Evolutionary conservation across 2,797 vertebrate genomes (phyloP), one percentile per base, ranked within the genome.

Genomic region (Microcaecilia unicolor): DNA sequence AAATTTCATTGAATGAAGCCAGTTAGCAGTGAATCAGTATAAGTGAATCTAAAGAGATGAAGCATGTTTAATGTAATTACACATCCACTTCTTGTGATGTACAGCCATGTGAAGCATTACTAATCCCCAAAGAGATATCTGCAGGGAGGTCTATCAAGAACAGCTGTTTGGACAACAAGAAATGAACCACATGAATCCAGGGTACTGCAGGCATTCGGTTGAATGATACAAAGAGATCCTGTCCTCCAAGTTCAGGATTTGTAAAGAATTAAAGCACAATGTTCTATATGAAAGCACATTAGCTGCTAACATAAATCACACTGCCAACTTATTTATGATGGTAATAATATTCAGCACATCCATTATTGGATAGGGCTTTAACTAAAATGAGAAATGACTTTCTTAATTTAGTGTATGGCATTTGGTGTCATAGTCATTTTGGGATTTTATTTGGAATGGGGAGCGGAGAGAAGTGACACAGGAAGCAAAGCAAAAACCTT

Each of bases 61-160:
- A 71, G 72, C 80, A 54, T 70, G 67, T 62, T 65, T 83, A 76
- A 86, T 80, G 72, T 69, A 87, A 88, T 85, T 85, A 78, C 82
- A 82, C 82, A 81, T 64, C 53, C 62, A 34, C 64, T 79, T 48
- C 80, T 72, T 58, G 61, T 67, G 77, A 72, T 64, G 75, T 58
- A 58, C 17, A 38, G 55, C 67, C 72, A 66, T 15, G 28, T 62
- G 64, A 73, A 76, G 80, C 83, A 67, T 76, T 53, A 72, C 79
- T 86, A 83, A 87, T 81, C 63, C 72, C 74, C 61, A 53, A 58
- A 65, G 65, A 74, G 66, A 75, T 80, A 87, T 78, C 82, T 85
- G 80, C 81, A 19, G 58, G 70, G 79, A 78, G 65, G 64, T 65
- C 58, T 62, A 64, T 65, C 60, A 40, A 29, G 60, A 78, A 64